A percentile compares a stretch with the other conserved stretches of the same genome.
phyloP scores from a whole-genome alignment of 2,113 vertebrate genomes.

The Stegostoma tigrinum region DNA sequence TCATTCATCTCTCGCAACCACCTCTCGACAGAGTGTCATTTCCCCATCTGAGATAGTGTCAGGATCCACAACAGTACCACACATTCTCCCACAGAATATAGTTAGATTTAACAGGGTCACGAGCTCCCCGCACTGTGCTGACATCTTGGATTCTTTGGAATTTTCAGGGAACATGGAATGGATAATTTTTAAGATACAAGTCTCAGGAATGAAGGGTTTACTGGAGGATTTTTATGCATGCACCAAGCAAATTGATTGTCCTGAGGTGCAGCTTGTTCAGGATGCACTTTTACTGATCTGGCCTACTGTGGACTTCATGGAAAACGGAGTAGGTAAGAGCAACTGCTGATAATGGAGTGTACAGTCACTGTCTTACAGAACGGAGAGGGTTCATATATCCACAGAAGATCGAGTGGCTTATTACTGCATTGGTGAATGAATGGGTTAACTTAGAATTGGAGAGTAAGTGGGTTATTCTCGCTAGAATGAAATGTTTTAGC shows the following conservation, averaged over 20 bases:
- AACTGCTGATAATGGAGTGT: background rate
- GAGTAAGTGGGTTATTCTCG: background rate
- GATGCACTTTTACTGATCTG: constrained; percentile 61
- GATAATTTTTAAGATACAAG: constrained; percentile 60
- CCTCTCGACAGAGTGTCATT: background rate
- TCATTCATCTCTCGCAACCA: background rate
- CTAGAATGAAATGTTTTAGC: background rate
- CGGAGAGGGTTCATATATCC: background rate
- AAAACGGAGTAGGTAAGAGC: constrained; percentile 54
- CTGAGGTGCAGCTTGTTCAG: constrained; percentile 56
- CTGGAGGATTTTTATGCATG: constrained; percentile 65
- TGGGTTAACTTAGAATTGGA: background rate
- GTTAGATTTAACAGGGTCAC: background rate
- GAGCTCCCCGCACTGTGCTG: background rate
- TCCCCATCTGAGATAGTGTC: background rate
- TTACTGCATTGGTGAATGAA: background rate
- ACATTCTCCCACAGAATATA: background rate
- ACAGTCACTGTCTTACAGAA: background rate
- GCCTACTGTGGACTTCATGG: constrained; percentile 53
- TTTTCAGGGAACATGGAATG: constrained; percentile 65
- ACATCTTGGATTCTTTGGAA: background rate
- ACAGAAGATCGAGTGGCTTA: background rate
- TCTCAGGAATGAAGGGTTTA: constrained; percentile 53
- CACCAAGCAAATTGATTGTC: constrained; percentile 49
- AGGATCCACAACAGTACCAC: background rate